These are phyloP conservation scores for Cherax quadricarinatus DNA, from an alignment of 1,140 invertebrate species.

Conservation along the genomic window DNA sequence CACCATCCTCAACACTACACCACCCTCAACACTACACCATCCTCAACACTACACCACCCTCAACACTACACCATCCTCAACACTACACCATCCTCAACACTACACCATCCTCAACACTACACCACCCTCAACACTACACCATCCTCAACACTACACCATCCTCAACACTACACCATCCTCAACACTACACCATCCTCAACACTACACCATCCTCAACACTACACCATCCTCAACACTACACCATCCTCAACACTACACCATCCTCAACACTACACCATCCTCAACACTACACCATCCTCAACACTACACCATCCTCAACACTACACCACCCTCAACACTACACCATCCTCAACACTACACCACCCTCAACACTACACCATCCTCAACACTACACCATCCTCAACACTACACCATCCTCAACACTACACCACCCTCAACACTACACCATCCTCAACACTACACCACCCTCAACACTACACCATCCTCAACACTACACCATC, in stretches of 20 bases:
- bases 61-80: too few species aligned
- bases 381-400: background rate
- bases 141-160: background rate
- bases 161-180: too few species aligned
- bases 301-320: background rate
- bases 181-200: background rate
- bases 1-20: background rate
- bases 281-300: background rate
- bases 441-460: background rate
- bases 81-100: background rate
- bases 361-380: too few species aligned
- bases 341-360: background rate
- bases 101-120: background rate
- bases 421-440: background rate
- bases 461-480: too few species aligned
- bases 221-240: too few species aligned
- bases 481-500: too few species aligned
- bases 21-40: too few species aligned
- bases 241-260: background rate
- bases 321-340: background rate
- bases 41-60: background rate
- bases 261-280: too few species aligned
- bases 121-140: too few species aligned
- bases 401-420: too few species aligned
- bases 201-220: background rate